Base-by-base conservation (phyloP, 1,140 invertebrate genomes). In the Teleogryllus occipitalis region DNA sequence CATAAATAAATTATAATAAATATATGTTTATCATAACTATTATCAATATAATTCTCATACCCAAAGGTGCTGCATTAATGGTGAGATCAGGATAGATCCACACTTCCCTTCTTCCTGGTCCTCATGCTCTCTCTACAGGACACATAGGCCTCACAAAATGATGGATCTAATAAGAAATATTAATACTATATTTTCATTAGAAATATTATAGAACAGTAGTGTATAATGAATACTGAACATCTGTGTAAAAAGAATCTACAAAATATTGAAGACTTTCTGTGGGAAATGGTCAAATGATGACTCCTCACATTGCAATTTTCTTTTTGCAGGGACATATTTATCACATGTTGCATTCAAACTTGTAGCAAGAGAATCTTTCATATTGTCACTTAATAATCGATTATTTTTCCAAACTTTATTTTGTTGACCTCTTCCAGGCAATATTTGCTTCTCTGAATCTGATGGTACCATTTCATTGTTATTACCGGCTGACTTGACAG, bases 221-320 rank as follows among this genome's bases (percentile, higher is more conserved):
- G 21, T 77, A 77, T 39, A 47, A 77, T 79, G 27, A 79, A 79
- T 79, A 79, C 78, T 79, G 78, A 6, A 74, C 46, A 39, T 39
- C 27, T 2, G 27, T 47, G 22, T 47, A 47, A 79, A 79, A 75
- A 46, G 22, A 27, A 74, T 75, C 76, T 80, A 80, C 22, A 77
- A 80, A 74, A 76, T 80, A 80, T 80, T 80, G 76, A 80, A 80
- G 76, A 74, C 79, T 80, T 80, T 47, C n/a, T 76, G 75, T 77
- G 79, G 75, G 75, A 73, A 80, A 12, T 76, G 49, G 49, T 74
- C 48, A 65, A 54, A 74, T n/a, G 78, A 75, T 22, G 47, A 77
- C 47, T 77, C 21, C n/a, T 77, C 27, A 75, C 74, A 77, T 47
- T 48, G 76, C 21, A 77, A 15, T 49, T 77, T 77, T 77, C 48